Base-by-base conservation (phyloP, 2,797 vertebrate species). In the Etheostoma nigrum region DNA sequence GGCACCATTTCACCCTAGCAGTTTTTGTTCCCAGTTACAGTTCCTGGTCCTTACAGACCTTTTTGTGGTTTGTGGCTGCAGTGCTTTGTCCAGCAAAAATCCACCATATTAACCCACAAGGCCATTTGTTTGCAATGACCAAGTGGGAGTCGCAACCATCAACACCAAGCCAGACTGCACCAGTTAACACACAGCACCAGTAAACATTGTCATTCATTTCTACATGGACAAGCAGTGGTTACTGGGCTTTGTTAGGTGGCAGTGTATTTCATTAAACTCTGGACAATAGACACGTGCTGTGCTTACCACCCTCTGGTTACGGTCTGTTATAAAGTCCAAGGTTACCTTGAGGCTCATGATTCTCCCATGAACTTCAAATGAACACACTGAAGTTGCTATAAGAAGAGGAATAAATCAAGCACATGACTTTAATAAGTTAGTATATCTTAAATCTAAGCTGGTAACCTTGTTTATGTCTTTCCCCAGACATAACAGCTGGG, bases 11-110 rank as follows among this genome's bases (percentile, higher is more conserved):
- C 63, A 69, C 64, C 58, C 54, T 45, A 62, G 62, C 66, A 67
- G 82, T 66, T 88, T 88, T 68, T 85, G 81, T 81, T 91, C 78
- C 45, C 67, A 6, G 83, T 91, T 82, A 80, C 76, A 70, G 61
- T 76, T 76, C 57, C 72, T 65, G 69, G 54, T 80, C 58, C 84
- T 80, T 78, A 72, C 74, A 52, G 83, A 85, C 65, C 79, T 76
- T 85, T 81, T 61, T 27, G 81, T 64, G 76, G 80, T 67, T 79
- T 79, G 60, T 25, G 60, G 77, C 83, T 70, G 79, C 77, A 73
- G 45, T 64, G 57, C 4, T 74, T 27, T 64, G 62, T 76, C 60
- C 67, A 33, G 70, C 52, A 83, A 36, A 79, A 82, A 79, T 14
- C 21, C n/a, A 53, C 52, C 30, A 61, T 36, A 44, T 75, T 71